Percentiles rank a stretch among this genome's conserved stretches.
Conservation (phyloP, 2,888 invertebrate genomes). For the Melinaea menophilus region DNA sequence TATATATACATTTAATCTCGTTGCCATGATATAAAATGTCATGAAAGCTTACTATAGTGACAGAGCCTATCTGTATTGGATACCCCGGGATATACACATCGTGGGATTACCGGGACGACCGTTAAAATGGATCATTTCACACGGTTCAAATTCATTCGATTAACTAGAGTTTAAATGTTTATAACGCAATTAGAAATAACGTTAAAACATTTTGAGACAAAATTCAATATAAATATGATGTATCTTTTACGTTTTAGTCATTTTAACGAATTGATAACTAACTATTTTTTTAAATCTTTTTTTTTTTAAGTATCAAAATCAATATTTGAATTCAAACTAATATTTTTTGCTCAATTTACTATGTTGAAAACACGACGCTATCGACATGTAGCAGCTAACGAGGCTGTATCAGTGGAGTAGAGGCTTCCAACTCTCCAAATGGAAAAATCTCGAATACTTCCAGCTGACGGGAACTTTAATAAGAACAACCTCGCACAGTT, state of each 20-base stretch:
- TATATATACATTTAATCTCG: too few species aligned
- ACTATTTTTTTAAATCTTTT: neutral
- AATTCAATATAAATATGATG: too few species aligned
- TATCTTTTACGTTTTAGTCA: too few species aligned
- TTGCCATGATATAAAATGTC: too few species aligned
- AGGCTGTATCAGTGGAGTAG: slow-evolving; percentile 17
- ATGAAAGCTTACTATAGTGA: slow-evolving; percentile 18
- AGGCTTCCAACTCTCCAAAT: slow-evolving; percentile 16
- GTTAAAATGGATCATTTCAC: slow-evolving; percentile 20
- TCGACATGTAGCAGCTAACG: slow-evolving; percentile 17
- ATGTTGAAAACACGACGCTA: neutral
- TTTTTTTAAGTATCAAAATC: neutral
- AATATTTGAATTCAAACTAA: neutral
- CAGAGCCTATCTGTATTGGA: slow-evolving; percentile 40
- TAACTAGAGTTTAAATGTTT: neutral
- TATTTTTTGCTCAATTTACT: neutral
- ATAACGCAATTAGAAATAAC: too few species aligned
- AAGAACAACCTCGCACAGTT: slow-evolving; percentile 11
- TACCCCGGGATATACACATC: slow-evolving; percentile 37
- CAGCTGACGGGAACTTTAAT: slow-evolving; percentile 15
- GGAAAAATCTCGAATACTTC: slow-evolving; percentile 7
- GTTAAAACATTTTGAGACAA: too few species aligned
- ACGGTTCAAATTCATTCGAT: slow-evolving; percentile 4
- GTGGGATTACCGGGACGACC: slow-evolving; percentile 41
- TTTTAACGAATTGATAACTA: too few species aligned